These are phyloP conservation scores for Lethenteron camtschaticum DNA, from an alignment of 2,113 vertebrate genomes.

Conservation along the genomic window DNA sequence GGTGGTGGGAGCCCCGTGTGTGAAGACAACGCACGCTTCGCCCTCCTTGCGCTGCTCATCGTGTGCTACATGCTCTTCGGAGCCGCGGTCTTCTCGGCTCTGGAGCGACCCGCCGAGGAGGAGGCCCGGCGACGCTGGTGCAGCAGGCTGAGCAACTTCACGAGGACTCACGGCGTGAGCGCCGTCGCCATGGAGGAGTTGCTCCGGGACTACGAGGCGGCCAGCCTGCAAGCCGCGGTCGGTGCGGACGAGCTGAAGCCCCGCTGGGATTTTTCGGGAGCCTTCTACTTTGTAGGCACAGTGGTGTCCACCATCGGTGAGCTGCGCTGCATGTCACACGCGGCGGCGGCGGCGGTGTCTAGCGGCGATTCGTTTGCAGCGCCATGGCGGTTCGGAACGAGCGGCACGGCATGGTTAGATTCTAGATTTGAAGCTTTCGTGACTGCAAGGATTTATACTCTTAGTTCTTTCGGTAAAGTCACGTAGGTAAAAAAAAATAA, in stretches of 20 bases:
- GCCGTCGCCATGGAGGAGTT: not conserved
- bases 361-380: no score
- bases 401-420: no score
- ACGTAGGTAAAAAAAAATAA: no score
- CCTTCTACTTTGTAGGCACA: not conserved
- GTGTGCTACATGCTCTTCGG: conserved; percentile 3
- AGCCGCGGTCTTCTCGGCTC: not conserved
- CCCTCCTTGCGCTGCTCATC: not conserved
- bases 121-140: not conserved
- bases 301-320: conserved; percentile 3
- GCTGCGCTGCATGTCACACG: not conserved
- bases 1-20: conserved; percentile 9
- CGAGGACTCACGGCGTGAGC: not conserved
- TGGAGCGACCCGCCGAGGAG: conserved; percentile 5
- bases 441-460: no score
- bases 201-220: conserved; percentile 3
- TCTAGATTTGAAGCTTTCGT: no score
- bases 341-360: no score
- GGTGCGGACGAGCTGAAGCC: not conserved
- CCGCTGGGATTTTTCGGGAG: conserved; percentile 5
- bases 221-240: not conserved
- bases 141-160: not conserved
- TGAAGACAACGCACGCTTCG: conserved; percentile 2
- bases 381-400: no score
- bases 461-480: no score